Conservation (phyloP, 2,888 invertebrate species). For the Muschampia plurimacula region DNA sequence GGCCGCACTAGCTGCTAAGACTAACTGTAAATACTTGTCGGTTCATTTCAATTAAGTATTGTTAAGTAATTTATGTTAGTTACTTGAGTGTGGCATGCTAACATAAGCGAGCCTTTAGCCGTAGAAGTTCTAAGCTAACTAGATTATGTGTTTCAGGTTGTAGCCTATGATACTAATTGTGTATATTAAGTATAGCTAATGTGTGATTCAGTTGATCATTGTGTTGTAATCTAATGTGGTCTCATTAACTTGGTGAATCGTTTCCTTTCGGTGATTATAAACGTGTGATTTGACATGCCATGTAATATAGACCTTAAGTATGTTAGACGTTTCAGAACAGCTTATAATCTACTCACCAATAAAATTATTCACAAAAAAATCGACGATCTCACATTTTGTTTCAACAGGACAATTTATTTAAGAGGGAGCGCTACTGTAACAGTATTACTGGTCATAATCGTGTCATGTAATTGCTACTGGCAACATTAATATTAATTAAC, state of each 20-base stretch:
- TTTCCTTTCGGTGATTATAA: slow-evolving; percentile 9
- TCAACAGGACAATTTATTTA: background rate
- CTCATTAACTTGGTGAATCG: slow-evolving; percentile 18
- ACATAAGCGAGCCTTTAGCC: slow-evolving; percentile 52
- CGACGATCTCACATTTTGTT: background rate
- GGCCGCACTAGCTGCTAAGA: slow-evolving; percentile 30
- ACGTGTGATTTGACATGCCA: slow-evolving; percentile 38
- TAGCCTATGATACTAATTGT: slow-evolving; percentile 28
- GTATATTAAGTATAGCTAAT: slow-evolving; percentile 24
- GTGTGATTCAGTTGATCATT: slow-evolving; percentile 43
- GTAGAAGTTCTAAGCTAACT: slow-evolving; percentile 31
- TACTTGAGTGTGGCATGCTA: slow-evolving; percentile 57
- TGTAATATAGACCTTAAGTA: slow-evolving; percentile 30
- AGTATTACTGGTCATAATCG: too few species aligned
- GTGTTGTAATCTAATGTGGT: slow-evolving; percentile 23
- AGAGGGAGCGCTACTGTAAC: background rate
- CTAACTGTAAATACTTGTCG: slow-evolving; percentile 68
- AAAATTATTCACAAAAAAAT: slow-evolving; percentile 2
- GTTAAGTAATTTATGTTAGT: slow-evolving; percentile 74
- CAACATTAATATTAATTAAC: too few species aligned
- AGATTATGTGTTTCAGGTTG: slow-evolving; percentile 31
- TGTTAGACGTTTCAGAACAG: background rate
- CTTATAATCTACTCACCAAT: slow-evolving; percentile 7
- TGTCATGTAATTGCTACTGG: too few species aligned
- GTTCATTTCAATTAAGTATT: slow-evolving; percentile 50